phyloP scores from a whole-genome alignment of 30 jellyfish, hydroid and myxozoan species.

The Aurelia sp. region DNA sequence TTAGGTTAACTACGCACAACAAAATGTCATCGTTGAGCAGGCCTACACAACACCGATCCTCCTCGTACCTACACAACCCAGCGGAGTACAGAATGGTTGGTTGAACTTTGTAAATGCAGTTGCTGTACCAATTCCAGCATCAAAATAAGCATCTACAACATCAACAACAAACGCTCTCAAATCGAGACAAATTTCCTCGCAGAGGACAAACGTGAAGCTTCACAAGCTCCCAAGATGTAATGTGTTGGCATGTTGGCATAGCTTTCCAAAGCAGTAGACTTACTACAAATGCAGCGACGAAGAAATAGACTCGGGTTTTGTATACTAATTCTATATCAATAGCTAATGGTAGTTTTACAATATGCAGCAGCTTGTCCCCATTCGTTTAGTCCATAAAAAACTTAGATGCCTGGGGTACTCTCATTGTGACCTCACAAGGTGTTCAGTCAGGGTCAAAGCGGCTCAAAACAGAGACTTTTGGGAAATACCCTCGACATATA shows the following conservation, averaged over 20 bases:
- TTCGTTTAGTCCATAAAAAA: too few species aligned
- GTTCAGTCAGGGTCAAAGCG: too few species aligned
- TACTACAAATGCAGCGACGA: background rate
- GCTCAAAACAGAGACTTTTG: too few species aligned
- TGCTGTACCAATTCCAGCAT: conserved; percentile 51
- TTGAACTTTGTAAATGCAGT: conserved; percentile 55
- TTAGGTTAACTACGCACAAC: conserved; percentile 34
- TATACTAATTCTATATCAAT: too few species aligned
- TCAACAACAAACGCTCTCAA: background rate
- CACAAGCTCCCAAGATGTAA: background rate
- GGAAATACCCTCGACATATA: too few species aligned
- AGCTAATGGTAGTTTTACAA: too few species aligned
- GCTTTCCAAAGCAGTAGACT: background rate
- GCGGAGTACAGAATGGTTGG: conserved; percentile 61
- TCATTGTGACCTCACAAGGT: too few species aligned
- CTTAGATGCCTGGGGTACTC: too few species aligned
- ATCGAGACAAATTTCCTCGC: background rate
- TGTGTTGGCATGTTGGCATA: conserved; percentile 4
- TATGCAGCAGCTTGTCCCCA: too few species aligned
- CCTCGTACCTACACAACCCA: conserved; percentile 47
- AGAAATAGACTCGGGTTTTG: background rate
- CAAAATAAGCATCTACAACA: conserved; percentile 5
- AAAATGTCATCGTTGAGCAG: conserved; percentile 47
- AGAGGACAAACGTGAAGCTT: background rate
- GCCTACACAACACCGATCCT: conserved; percentile 51